These are phyloP conservation scores for Tiaroga cobitis DNA, from an alignment of 2,797 vertebrate genomes.

Conservation along the genomic window DNA sequence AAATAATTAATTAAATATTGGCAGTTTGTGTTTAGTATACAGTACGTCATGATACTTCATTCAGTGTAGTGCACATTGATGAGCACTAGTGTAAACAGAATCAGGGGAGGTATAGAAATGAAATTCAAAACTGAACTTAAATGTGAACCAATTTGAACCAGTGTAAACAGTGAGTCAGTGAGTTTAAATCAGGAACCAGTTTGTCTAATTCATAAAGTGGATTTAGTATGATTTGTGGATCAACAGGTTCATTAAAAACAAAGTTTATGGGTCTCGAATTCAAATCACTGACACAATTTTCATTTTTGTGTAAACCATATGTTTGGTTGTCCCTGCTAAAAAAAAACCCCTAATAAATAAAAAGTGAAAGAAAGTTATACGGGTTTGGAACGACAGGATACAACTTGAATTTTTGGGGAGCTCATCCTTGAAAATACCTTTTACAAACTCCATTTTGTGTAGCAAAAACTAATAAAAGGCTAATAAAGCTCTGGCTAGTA, in stretches of 20 bases:
- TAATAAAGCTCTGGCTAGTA: constrained; percentile 26
- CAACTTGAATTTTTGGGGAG: not conserved
- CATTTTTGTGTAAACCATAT: no score
- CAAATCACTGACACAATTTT: not conserved
- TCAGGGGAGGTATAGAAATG: not conserved
- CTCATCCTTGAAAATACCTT: not conserved
- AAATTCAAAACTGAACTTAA: not conserved
- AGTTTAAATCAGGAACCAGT: no score
- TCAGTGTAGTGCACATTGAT: not conserved
- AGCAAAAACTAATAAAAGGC: constrained; percentile 27
- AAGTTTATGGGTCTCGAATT: not conserved
- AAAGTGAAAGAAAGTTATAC: not conserved
- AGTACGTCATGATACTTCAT: not conserved
- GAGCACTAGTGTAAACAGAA: not conserved
- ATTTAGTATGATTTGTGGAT: no score
- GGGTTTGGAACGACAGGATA: not conserved
- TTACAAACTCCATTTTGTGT: not conserved
- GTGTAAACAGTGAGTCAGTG: not conserved
- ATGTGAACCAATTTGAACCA: not conserved
- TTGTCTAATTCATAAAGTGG: no score
- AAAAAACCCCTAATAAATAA: not conserved
- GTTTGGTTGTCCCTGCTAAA: not conserved
- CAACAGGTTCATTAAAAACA: no score
- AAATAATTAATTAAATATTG: not conserved
- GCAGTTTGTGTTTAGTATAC: not conserved